Conservation (phyloP, 2,113 vertebrate genomes). For the Calyptommatus sinebrachiatus region DNA sequence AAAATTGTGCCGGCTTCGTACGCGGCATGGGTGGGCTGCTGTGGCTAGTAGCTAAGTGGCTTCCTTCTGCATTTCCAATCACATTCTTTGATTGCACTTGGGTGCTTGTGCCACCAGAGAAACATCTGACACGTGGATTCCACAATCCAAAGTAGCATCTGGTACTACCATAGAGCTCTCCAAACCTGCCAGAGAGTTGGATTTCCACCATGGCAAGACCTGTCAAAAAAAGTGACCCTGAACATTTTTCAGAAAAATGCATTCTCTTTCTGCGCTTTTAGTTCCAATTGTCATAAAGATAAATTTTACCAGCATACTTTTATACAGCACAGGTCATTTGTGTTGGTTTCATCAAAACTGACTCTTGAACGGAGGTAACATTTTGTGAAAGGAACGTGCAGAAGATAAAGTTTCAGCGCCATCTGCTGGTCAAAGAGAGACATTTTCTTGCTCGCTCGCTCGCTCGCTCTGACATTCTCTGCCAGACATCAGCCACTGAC, state of each 20-base stretch:
- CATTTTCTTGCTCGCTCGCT: not conserved
- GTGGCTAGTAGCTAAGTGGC: too few relatives aligned
- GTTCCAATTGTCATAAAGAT: not conserved
- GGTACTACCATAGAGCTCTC: not conserved
- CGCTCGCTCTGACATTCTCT: not conserved
- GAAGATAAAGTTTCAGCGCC: conserved; percentile 33
- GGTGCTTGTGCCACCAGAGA: not conserved
- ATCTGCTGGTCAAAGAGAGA: conserved; percentile 26
- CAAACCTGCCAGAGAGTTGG: too few relatives aligned
- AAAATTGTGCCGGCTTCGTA: too few relatives aligned
- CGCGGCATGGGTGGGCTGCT: too few relatives aligned
- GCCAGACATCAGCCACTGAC: not conserved
- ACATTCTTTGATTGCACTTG: too few relatives aligned
- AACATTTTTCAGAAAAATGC: not conserved
- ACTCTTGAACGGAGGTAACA: not conserved
- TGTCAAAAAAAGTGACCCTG: not conserved
- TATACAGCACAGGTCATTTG: not conserved
- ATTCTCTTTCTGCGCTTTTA: not conserved
- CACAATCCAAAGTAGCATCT: not conserved
- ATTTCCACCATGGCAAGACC: not conserved
- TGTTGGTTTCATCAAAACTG: not conserved
- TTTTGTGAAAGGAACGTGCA: not conserved
- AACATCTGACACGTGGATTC: not conserved
- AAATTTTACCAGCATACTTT: not conserved
- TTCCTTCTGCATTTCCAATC: too few relatives aligned